These are phyloP conservation scores for Notarius quadriscutis DNA, from an alignment of 2,113 vertebrate species.

Conservation along the genomic window DNA sequence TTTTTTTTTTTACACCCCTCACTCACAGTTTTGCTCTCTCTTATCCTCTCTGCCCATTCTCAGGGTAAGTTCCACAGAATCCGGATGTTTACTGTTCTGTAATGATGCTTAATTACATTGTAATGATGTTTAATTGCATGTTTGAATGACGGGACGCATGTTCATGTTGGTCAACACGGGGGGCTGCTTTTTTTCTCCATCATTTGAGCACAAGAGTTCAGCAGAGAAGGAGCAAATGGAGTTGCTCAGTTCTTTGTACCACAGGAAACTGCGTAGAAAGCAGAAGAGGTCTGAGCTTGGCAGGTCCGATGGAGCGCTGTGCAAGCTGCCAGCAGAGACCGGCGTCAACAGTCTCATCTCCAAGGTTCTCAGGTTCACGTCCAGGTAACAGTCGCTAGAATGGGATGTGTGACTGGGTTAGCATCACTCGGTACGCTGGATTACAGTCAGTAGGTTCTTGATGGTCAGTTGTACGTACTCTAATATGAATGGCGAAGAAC, in stretches of 20 bases:
- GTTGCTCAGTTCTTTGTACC: constrained; percentile 68
- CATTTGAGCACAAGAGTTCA: constrained; percentile 9
- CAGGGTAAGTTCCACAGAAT: constrained; percentile 31
- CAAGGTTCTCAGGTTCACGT: constrained; percentile 72
- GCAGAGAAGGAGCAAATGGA: constrained; percentile 53
- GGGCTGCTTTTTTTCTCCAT: neutral
- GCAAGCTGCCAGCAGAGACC: constrained; percentile 63
- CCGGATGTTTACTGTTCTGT: constrained; percentile 65
- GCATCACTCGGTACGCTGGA: neutral
- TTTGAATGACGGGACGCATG: neutral
- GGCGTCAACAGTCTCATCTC: constrained; percentile 68
- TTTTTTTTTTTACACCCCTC: constrained; percentile 2
- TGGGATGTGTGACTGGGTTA: neutral
- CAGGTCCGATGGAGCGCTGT: constrained; percentile 63
- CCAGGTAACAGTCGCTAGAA: constrained; percentile 42
- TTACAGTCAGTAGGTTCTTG: neutral
- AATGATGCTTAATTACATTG: constrained; percentile 33
- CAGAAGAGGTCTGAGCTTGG: constrained; percentile 61
- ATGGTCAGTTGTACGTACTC: neutral
- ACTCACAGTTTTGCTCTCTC: neutral
- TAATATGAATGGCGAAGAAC: neutral
- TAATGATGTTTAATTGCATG: constrained; percentile 69
- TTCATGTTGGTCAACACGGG: constrained; percentile 2
- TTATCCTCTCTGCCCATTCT: constrained; percentile 20
- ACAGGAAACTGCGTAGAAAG: constrained; percentile 69